A percentile compares a stretch with the other conserved stretches of the same genome.
These are phyloP conservation scores for Labeo calbasu DNA, from an alignment of 2,797 vertebrate species.

Conservation along the genomic window DNA sequence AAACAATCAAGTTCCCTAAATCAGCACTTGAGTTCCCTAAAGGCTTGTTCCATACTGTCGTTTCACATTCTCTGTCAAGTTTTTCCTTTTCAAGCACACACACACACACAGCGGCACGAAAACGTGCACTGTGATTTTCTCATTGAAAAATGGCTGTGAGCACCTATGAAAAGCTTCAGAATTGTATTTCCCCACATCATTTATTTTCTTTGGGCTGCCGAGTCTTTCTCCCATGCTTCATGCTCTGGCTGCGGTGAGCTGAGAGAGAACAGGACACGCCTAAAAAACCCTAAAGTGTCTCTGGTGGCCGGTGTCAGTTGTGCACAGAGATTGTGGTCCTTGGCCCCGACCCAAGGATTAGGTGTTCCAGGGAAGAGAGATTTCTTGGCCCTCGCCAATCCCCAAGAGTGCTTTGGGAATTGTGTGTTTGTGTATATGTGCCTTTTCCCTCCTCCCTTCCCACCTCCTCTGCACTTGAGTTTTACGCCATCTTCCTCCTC, in stretches of 20 bases:
- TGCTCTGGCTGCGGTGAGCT: constrained; percentile 83
- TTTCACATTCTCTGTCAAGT: constrained; percentile 34
- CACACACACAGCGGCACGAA: constrained; percentile 25
- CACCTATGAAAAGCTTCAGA: constrained; percentile 82
- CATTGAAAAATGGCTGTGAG: constrained; percentile 78
- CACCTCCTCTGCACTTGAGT: constrained; percentile 67
- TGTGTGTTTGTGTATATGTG: constrained; percentile 59
- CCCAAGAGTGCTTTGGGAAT: constrained; percentile 82
- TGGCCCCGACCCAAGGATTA: constrained; percentile 90
- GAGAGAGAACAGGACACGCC: constrained; percentile 86
- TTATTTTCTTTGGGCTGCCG: constrained; percentile 62
- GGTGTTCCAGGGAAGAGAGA: constrained; percentile 87
- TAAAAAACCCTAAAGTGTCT: constrained; percentile 86
- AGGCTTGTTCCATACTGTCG: constrained; percentile 33
- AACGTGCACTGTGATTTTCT: constrained; percentile 75
- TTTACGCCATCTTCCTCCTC: constrained; percentile 52
- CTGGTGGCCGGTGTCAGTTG: constrained; percentile 84
- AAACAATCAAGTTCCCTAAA: constrained; percentile 47
- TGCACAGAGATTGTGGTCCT: constrained; percentile 83
- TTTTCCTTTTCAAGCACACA: constrained; percentile 30
- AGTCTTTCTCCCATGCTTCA: constrained; percentile 81
- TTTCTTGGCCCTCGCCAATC: constrained; percentile 81
- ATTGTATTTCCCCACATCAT: constrained; percentile 81
- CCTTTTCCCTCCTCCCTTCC: constrained; percentile 68
- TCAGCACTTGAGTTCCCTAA: constrained; percentile 40